Evolutionary conservation across 2,113 vertebrate genomes (phyloP).

Genomic region (Pelecanus crispus): DNA sequence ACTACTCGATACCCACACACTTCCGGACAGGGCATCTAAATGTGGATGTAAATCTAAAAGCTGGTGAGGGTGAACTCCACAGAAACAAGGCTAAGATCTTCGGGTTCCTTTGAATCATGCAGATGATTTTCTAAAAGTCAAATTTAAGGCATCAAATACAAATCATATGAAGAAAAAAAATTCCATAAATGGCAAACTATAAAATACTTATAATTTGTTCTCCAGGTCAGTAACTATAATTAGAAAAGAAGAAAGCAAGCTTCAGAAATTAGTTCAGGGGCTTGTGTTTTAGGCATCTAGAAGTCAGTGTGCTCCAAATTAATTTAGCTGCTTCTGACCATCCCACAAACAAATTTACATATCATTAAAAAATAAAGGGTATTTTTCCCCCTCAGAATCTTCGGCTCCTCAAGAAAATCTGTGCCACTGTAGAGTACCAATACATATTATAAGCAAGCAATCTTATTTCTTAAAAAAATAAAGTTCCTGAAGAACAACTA

Average conservation of each 20-base stretch:
- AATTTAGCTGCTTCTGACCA: not conserved
- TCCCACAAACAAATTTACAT: not conserved
- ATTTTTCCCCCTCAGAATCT: not conserved
- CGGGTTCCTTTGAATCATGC: not conserved
- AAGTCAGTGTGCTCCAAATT: not conserved
- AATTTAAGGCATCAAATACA: not conserved
- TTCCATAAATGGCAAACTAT: not conserved
- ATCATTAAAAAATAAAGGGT: not conserved
- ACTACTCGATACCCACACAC: not conserved
- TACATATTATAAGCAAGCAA: not conserved
- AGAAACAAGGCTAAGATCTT: not conserved
- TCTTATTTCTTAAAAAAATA: not conserved
- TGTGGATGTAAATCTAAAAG: not conserved
- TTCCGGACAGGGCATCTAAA: not conserved
- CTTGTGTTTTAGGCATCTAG: not conserved
- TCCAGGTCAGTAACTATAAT: not conserved
- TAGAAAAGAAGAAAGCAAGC: not conserved
- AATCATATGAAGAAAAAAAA: not conserved
- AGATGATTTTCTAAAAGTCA: not conserved
- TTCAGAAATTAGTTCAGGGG: not conserved
- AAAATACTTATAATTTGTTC: not conserved
- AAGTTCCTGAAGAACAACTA: not conserved
- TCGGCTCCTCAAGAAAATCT: not conserved
- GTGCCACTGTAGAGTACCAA: not conserved
- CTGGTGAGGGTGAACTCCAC: not conserved